Evolutionary conservation across 2,888 invertebrate species (phyloP).

Genomic region (Resseliella maxima): DNA sequence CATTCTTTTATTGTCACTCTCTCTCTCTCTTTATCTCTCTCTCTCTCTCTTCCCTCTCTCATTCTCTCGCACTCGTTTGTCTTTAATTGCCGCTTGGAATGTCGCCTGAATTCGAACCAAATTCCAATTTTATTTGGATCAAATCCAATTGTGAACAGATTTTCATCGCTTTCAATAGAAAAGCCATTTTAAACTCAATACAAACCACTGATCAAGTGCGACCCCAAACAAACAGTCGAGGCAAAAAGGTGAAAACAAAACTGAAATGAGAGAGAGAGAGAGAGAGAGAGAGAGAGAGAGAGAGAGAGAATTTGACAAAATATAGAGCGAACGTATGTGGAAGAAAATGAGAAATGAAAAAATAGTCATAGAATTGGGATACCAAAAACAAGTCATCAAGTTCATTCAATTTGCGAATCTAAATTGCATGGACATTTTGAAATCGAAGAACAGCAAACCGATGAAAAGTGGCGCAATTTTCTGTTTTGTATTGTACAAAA

Average conservation of each 20-base stretch:
- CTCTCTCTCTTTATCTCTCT: no score
- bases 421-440: slow-evolving; percentile 29
- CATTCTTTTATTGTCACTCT: neutral
- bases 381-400: neutral
- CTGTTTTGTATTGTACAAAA: neutral
- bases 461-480: slow-evolving; percentile 42
- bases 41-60: neutral
- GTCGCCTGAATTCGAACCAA: neutral
- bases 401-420: neutral
- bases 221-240: no score
- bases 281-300: neutral
- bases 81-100: neutral
- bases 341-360: neutral
- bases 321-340: no score
- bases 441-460: neutral
- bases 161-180: no score
- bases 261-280: neutral
- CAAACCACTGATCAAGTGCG: neutral
- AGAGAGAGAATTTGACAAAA: no score
- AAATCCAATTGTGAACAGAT: neutral
- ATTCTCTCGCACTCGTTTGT: neutral
- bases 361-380: neutral
- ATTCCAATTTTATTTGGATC: neutral
- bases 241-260: no score
- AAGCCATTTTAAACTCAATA: no score